These are phyloP conservation scores for Eudiplozoon nipponicum DNA, from an alignment of 2,888 invertebrate genomes.

Conservation along the genomic window DNA sequence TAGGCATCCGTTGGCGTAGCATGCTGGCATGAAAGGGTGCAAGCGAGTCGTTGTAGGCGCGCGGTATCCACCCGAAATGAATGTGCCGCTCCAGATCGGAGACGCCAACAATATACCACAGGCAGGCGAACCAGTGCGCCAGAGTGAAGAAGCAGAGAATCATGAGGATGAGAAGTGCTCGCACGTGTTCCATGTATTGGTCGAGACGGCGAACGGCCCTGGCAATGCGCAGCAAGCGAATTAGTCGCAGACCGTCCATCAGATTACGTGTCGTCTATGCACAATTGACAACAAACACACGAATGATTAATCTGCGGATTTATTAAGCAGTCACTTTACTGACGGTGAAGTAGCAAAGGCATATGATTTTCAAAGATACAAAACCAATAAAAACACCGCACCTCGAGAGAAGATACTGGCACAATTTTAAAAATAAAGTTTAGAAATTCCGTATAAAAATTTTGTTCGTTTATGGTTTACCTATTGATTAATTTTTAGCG, in stretches of 20 bases:
- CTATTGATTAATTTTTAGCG: too few relatives aligned
- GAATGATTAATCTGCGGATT: too few relatives aligned
- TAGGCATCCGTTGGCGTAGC: too few relatives aligned
- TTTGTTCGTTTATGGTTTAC: too few relatives aligned
- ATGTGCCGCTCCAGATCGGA: slow-evolving; percentile 22
- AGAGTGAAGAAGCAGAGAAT: slow-evolving; percentile 91
- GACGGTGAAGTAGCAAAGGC: too few relatives aligned
- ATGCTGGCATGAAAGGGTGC: not conserved
- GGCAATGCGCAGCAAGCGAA: slow-evolving; percentile 66
- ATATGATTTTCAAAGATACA: too few relatives aligned
- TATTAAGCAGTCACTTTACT: too few relatives aligned
- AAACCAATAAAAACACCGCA: too few relatives aligned
- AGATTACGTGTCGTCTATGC: slow-evolving; percentile 78
- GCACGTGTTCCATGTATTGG: slow-evolving; percentile 93
- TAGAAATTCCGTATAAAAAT: too few relatives aligned
- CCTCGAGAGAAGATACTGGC: too few relatives aligned
- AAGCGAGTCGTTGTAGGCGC: slow-evolving; percentile 12
- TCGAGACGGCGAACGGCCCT: slow-evolving; percentile 90
- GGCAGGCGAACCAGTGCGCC: slow-evolving; percentile 90
- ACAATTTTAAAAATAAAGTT: too few relatives aligned
- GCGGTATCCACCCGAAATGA: slow-evolving; percentile 59
- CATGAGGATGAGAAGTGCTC: slow-evolving; percentile 81
- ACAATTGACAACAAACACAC: too few relatives aligned
- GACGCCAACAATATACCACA: slow-evolving; percentile 71
- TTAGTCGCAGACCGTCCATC: slow-evolving; percentile 92